Percentiles rank a stretch among this genome's conserved stretches.
These are phyloP conservation scores for Heliconius hermathena DNA, from an alignment of 1,140 invertebrate genomes.

Conservation along the genomic window DNA sequence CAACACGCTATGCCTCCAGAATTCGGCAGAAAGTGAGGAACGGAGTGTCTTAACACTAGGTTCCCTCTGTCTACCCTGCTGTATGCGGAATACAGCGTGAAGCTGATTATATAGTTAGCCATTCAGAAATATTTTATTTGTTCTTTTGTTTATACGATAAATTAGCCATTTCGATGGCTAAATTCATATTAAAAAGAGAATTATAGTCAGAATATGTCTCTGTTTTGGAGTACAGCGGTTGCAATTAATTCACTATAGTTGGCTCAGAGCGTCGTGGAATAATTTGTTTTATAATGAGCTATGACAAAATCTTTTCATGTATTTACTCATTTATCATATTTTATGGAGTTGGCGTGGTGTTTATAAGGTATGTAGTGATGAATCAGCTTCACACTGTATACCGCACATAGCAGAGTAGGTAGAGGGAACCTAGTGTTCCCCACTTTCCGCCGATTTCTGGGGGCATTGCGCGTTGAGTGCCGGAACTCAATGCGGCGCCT, in stretches of 20 bases:
- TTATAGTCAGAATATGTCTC: constrained; percentile 14
- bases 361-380: neutral
- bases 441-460: no score
- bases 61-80: no score
- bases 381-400: no score
- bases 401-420: no score
- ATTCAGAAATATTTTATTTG: constrained; percentile 1
- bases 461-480: no score
- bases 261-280: neutral
- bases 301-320: neutral
- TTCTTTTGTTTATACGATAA: neutral
- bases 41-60: no score
- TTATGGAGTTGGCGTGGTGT: neutral
- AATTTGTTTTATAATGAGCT: constrained; percentile 1
- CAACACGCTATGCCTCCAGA: no score
- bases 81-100: no score
- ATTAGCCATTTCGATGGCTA: constrained; percentile 22
- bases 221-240: constrained; percentile 12
- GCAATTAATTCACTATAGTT: constrained; percentile 9
- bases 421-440: no score
- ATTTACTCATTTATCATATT: neutral
- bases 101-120: neutral
- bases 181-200: constrained; percentile 25
- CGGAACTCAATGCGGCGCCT: no score
- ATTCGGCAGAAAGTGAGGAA: no score